Evolutionary conservation across 2,113 vertebrate genomes (phyloP).

Genomic region (Notarius quadriscutis): DNA sequence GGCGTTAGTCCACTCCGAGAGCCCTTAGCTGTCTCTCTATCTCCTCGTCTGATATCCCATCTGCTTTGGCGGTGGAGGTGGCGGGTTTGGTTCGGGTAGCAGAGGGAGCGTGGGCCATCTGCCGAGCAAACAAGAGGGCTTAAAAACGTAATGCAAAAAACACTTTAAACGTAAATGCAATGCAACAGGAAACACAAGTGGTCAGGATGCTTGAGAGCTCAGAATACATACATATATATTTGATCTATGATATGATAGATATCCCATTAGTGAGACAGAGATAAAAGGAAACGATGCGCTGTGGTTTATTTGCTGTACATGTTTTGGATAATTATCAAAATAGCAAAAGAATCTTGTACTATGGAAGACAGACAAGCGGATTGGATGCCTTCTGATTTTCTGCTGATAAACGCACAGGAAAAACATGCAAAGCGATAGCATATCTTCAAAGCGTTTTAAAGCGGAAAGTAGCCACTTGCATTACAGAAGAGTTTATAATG

Average conservation of each 20-base stretch:
- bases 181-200: neutral
- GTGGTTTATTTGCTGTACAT: neutral
- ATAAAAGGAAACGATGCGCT: neutral
- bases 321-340: neutral
- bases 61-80: conserved; percentile 75
- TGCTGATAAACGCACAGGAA: neutral
- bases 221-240: neutral
- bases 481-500: neutral
- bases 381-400: neutral
- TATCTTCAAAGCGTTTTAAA: neutral
- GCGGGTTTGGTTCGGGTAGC: conserved; percentile 77
- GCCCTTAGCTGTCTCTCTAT: conserved; percentile 87
- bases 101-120: conserved; percentile 86
- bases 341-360: neutral
- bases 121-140: conserved; percentile 34
- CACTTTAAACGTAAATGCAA: neutral
- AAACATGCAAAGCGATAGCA: neutral
- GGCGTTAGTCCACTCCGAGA: conserved; percentile 80
- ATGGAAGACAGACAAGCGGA: neutral
- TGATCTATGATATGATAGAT: neutral
- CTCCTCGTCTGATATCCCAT: conserved; percentile 86
- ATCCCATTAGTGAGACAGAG: neutral
- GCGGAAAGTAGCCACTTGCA: neutral
- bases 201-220: neutral
- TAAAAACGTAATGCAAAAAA: neutral